Evolutionary conservation across 2,113 vertebrate species (phyloP).

Genomic region (Syngnathus typhle): DNA sequence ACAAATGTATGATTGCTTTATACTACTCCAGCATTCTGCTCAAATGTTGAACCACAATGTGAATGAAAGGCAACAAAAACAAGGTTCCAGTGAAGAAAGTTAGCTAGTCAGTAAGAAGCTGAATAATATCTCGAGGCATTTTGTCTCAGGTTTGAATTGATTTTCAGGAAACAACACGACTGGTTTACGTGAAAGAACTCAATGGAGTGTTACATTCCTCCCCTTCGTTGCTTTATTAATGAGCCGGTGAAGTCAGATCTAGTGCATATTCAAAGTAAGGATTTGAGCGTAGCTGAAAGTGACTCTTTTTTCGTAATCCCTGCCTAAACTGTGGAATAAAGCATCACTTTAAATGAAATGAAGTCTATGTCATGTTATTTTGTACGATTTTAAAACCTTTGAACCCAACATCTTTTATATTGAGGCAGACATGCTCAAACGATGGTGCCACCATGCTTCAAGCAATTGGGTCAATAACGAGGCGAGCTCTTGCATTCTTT

Average conservation of each 20-base stretch:
- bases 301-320: neutral
- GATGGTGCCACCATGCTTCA: neutral
- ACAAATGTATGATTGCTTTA: too few species aligned
- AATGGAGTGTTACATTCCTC: neutral
- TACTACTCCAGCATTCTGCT: neutral
- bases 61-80: neutral
- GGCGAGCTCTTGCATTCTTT: neutral
- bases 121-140: neutral
- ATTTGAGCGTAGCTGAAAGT: neutral
- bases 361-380: neutral
- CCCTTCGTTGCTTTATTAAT: neutral
- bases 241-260: neutral
- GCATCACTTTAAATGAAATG: neutral
- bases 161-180: neutral
- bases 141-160: neutral
- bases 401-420: neutral
- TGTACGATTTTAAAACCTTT: neutral
- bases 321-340: neutral
- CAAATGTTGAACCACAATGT: neutral
- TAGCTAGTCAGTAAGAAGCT: neutral
- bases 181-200: neutral
- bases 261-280: neutral
- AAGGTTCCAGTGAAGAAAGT: neutral
- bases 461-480: too few species aligned
- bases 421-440: neutral